These are phyloP conservation scores for Zaprionus davidi DNA, from an alignment of 1,140 invertebrate genomes.

Conservation along the genomic window DNA sequence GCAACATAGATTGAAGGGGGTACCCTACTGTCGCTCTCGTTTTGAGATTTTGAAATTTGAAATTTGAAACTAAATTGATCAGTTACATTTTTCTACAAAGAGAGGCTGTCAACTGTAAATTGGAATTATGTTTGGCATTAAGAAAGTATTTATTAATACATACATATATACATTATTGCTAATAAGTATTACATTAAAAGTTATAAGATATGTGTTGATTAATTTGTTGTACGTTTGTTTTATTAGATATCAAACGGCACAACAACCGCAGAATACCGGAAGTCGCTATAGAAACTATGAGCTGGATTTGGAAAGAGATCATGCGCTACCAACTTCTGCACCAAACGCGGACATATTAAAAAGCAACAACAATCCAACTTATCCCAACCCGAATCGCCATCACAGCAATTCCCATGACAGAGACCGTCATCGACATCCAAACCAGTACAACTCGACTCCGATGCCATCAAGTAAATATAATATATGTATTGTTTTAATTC, in stretches of 20 bases:
- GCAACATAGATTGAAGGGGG: too few relatives aligned
- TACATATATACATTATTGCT: not conserved
- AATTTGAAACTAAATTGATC: too few relatives aligned
- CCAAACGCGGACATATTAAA: constrained; percentile 89
- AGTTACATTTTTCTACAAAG: too few relatives aligned
- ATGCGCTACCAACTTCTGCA: constrained; percentile 88
- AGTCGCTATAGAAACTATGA: constrained; percentile 85
- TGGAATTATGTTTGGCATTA: too few relatives aligned
- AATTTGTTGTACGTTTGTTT: not conserved
- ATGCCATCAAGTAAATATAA: constrained; percentile 84
- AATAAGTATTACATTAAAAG: not conserved
- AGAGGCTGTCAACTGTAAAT: too few relatives aligned
- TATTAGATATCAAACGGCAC: constrained; percentile 68
- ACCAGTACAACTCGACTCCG: constrained; percentile 74
- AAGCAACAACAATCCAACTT: constrained; percentile 89
- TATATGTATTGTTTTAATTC: not conserved
- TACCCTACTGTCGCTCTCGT: too few relatives aligned
- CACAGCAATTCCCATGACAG: constrained; percentile 72
- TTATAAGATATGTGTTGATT: too few relatives aligned
- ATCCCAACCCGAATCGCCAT: constrained; percentile 87
- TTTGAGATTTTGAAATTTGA: too few relatives aligned
- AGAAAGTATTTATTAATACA: not conserved
- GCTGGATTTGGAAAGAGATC: constrained; percentile 88
- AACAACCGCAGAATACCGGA: constrained; percentile 62
- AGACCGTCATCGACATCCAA: constrained; percentile 74